A percentile compares a stretch with the other conserved stretches of the same genome.
These are phyloP conservation scores for Toxostoma redivivum DNA, from an alignment of 2,113 vertebrate species.

Conservation along the genomic window DNA sequence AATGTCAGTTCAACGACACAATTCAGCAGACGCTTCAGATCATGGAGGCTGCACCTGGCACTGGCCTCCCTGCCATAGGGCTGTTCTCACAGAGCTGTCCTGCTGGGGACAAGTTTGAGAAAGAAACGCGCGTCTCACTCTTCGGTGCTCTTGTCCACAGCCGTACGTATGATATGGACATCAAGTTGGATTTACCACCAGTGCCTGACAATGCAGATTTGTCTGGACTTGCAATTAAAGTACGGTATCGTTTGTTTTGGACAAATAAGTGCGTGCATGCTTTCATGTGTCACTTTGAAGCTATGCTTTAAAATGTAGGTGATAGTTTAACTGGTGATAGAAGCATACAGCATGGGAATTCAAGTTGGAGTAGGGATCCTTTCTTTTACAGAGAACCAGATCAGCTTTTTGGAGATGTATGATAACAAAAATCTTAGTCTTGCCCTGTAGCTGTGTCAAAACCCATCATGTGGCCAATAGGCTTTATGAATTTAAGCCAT, in stretches of 20 bases:
- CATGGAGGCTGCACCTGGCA: conserved; percentile 88
- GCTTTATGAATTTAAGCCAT: neutral
- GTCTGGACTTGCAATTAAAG: conserved; percentile 89
- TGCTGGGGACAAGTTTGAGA: conserved; percentile 84
- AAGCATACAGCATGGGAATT: neutral
- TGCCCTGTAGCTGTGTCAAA: neutral
- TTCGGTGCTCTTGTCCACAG: conserved; percentile 93
- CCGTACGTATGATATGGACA: conserved; percentile 87
- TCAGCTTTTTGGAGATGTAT: neutral
- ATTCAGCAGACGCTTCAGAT: conserved; percentile 76
- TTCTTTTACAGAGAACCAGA: neutral
- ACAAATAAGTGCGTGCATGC: neutral
- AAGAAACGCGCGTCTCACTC: conserved; percentile 85
- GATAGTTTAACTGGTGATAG: neutral
- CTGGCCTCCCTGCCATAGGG: conserved; percentile 80
- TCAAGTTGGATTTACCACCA: conserved; percentile 89
- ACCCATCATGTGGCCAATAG: neutral
- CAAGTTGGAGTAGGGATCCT: neutral
- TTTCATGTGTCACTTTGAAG: neutral
- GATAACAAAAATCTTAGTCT: neutral
- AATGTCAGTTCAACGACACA: conserved; percentile 74
- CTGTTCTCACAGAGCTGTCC: conserved; percentile 62
- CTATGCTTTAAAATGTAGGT: neutral
- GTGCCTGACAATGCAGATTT: conserved; percentile 89
- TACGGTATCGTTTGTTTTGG: conserved; percentile 39